phyloP scores from a whole-genome alignment of 2,113 vertebrate species.

The Dicaeum eximium region DNA sequence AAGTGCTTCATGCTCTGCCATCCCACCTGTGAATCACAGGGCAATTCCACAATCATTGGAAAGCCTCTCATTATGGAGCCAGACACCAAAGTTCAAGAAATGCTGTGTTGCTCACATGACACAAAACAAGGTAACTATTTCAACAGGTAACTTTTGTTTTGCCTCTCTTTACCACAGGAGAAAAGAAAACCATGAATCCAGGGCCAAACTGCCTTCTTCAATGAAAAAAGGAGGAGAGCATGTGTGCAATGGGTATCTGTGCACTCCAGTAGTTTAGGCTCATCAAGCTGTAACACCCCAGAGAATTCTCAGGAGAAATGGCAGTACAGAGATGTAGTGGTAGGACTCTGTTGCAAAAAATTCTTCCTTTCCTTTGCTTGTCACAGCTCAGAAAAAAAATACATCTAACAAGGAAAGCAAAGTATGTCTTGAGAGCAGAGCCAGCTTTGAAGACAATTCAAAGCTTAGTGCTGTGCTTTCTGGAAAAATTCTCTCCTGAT shows the following conservation, averaged over 20 bases:
- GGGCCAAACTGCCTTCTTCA: not conserved
- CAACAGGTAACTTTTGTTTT: not conserved
- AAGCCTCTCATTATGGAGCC: not conserved
- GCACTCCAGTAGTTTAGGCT: not conserved
- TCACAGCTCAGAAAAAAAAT: not conserved
- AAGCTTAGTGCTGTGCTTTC: not conserved
- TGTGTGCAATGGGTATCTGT: not conserved
- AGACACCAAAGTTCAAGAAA: rapidly evolving
- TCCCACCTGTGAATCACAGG: not conserved
- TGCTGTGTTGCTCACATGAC: not conserved
- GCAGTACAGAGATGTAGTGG: not conserved
- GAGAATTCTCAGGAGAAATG: not conserved
- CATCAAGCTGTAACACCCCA: not conserved
- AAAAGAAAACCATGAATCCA: not conserved
- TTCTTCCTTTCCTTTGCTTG: not conserved
- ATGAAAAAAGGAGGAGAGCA: not conserved
- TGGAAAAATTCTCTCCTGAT: not conserved
- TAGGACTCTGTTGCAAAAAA: not conserved
- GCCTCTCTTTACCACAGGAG: not conserved
- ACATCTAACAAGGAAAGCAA: not conserved
- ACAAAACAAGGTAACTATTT: not conserved
- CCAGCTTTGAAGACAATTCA: conserved; percentile 26
- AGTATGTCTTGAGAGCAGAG: not conserved
- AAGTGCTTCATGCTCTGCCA: not conserved
- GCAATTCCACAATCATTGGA: not conserved